Base-by-base conservation (phyloP, 92 coral and sea anemone genomes). In the Parazoanthus swiftii region DNA sequence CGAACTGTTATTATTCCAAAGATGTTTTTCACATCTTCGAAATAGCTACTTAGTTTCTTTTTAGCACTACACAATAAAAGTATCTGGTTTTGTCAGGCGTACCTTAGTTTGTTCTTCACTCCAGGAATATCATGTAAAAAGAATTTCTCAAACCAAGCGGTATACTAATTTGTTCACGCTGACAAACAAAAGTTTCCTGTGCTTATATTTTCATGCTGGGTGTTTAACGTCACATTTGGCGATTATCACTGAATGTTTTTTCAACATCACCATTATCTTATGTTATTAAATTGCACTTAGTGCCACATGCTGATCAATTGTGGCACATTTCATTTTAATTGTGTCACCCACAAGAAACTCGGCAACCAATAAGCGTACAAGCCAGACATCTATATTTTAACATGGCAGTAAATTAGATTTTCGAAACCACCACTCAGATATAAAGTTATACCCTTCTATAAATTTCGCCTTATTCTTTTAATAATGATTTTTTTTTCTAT, bases 61-160 rank as follows among this genome's bases (percentile, higher is more conserved):
- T 4, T 63, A 18, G 70, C 70, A 20, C 4, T 63, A 4, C 70
- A 63, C 8, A 63, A 63, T 21, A 20, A 23, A 63, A 63, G 8
- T 0, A 63, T 63, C 70, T 16, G 26, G 70, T 63, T 1, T 63
- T 63, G 26, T 15, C n/a, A 18, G 59, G 20, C 48, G 26, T 76
- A 42, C 80, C 80, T 76, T 76, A 63, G 21, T 5, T 63, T 63
- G 70, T 20, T 63, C 70, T 63, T 63, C 70, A 63, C 70, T 63
- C 21, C 70, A 63, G 70, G 6, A 5, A 20, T 20, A 63, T 63
- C 70, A 29, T 38, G n/a, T 10, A 44, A 14, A 48, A 11, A 18
- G 46, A 75, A 4, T 3, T 37, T 10, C 35, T 44, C 80, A 39
- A 39, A 42, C 46, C 13, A 76, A 37, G 20, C n/a, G 50, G 14